These are phyloP conservation scores for Anagyrus pseudococci DNA, from an alignment of 2,888 invertebrate species.

Conservation along the genomic window DNA sequence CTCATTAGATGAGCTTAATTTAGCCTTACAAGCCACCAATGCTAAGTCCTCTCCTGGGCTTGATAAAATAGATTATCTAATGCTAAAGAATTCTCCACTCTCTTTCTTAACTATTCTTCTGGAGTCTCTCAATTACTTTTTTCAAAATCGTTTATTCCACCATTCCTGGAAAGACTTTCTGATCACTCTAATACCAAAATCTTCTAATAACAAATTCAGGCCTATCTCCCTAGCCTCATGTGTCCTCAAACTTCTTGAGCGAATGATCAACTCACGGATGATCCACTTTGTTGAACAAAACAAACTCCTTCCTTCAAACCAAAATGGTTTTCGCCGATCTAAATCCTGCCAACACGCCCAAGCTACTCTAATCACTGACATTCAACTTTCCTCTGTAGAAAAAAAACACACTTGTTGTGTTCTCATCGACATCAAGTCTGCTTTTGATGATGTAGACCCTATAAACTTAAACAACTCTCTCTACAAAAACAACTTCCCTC, in stretches of 20 bases:
- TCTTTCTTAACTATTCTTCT: neutral
- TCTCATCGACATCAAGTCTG: slow-evolving; percentile 10
- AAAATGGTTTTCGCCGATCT: slow-evolving; percentile 11
- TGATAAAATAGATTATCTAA: slow-evolving; percentile 12
- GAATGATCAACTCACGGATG: neutral
- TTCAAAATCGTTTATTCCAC: neutral
- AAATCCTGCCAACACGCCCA: too few species aligned
- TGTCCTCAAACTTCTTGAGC: slow-evolving; percentile 1
- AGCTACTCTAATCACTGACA: neutral
- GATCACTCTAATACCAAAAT: slow-evolving; percentile 8
- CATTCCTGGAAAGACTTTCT: slow-evolving; percentile 10
- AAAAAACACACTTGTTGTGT: neutral
- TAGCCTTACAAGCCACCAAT: neutral
- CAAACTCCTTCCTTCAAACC: neutral
- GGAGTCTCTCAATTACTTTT: neutral
- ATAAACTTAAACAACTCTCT: neutral
- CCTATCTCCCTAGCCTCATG: slow-evolving; percentile 12
- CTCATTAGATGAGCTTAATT: neutral
- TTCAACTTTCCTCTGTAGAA: neutral
- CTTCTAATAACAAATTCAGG: slow-evolving; percentile 8
- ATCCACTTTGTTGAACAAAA: neutral
- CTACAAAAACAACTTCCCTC: neutral
- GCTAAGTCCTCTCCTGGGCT: neutral
- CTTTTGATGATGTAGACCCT: slow-evolving; percentile 13
- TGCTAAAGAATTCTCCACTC: neutral